phyloP scores from a whole-genome alignment of 2,888 invertebrate genomes.

The Drosophila leonis region DNA sequence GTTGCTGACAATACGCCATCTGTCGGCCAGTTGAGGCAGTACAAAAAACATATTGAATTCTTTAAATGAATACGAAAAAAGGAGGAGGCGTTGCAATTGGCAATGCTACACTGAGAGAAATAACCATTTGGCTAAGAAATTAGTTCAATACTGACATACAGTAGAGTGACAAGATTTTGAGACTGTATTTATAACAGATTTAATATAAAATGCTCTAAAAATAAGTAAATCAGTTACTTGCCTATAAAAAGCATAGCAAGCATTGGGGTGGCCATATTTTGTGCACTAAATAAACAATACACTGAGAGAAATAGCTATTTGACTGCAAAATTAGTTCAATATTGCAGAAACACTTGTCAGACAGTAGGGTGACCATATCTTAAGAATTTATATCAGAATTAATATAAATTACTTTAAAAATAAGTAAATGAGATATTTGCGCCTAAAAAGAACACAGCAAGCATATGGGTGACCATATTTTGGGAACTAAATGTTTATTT shows the following conservation, averaged over 20 bases:
- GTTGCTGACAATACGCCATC: slow-evolving; percentile 73
- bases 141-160: not conserved
- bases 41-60: slow-evolving; percentile 83
- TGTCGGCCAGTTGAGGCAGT: slow-evolving; percentile 78
- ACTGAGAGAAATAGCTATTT: no score
- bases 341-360: no score
- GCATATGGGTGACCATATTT: no score
- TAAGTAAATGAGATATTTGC: no score
- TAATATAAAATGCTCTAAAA: not conserved
- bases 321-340: no score
- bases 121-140: not conserved
- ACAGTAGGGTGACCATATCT: no score
- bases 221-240: not conserved
- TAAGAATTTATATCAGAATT: no score
- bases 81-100: not conserved
- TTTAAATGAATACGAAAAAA: not conserved
- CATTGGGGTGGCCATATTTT: not conserved
- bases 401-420: no score
- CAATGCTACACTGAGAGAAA: slow-evolving; percentile 1
- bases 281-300: no score
- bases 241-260: not conserved
- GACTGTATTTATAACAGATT: not conserved
- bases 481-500: no score
- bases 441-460: no score
- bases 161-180: not conserved